Evolutionary conservation across 2,888 invertebrate species (phyloP).

Genomic region (Cheilosia grossa): DNA sequence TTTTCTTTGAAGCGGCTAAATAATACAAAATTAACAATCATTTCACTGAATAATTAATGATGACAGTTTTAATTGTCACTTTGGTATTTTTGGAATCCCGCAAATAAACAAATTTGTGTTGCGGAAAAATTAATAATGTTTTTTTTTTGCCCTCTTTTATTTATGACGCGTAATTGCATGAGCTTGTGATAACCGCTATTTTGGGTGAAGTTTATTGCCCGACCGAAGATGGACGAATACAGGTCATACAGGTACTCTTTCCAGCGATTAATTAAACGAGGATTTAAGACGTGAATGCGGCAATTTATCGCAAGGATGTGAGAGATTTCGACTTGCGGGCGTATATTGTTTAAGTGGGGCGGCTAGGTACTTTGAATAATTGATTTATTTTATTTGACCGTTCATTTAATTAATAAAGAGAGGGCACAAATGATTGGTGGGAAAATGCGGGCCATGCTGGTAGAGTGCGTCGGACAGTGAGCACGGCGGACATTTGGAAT

Average conservation of each 20-base stretch:
- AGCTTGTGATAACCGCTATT: constrained; percentile 13
- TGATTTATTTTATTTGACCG: neutral
- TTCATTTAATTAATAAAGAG: no score
- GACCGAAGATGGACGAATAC: constrained; percentile 34
- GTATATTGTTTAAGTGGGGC: no score
- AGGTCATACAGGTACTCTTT: constrained; percentile 35
- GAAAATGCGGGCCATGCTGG: no score
- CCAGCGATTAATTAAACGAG: constrained; percentile 61
- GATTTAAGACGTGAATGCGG: constrained; percentile 52
- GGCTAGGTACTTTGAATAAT: neutral
- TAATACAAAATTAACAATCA: constrained; percentile 40
- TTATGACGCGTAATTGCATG: neutral
- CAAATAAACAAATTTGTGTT: constrained; percentile 71
- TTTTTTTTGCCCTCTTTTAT: constrained; percentile 37
- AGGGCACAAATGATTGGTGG: no score
- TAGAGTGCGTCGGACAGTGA: no score
- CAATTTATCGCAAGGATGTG: constrained; percentile 60
- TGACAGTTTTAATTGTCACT: constrained; percentile 72
- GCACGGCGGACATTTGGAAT: no score
- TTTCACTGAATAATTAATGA: constrained; percentile 64
- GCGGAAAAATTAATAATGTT: constrained; percentile 51
- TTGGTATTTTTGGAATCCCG: constrained; percentile 72
- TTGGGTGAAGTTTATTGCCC: constrained; percentile 45
- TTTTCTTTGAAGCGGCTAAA: constrained; percentile 26
- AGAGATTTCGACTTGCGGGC: constrained; percentile 15